Evolutionary conservation across 2,888 invertebrate genomes (phyloP), one percentile per base, ranked within the genome.

Genomic region (Spilosoma lubricipeda): DNA sequence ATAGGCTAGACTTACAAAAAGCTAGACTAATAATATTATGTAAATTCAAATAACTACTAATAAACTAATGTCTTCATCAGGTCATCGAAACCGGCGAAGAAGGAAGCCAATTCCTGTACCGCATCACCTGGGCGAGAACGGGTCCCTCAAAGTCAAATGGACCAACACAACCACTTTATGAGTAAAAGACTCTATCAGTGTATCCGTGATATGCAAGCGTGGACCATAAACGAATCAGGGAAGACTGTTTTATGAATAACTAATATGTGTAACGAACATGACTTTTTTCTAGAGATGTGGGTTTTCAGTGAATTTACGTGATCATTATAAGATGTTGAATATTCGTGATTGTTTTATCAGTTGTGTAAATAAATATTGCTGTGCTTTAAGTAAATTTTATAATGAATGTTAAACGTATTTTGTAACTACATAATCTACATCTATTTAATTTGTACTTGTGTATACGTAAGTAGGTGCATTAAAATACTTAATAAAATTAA

Each of bases 21-120:
- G 11, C 39, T 39, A 39, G 11, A 4, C 11, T 39, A 39, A 39
- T 39, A 39, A 9, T 39, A 39, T 11, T 39, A 39, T 39, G 45
- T 15, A 2, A 20, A 20, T 48, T 48, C 15, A 48, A 48, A 5
- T 20, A 48, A 3, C 48, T 48, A 20, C 0, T 48, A 20, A 48
- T 20, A 48, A 45, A 20, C 5, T 20, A 48, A 48, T 20, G 18
- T 48, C 20, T 48, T 48, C 48, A 48, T 48, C 88, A 96, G 96
- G 95, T 96, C 82, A 96, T 96, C 87, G 96, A 96, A 91, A 96
- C 96, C 82, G 96, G 96, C 85, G 96, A 96, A 90, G 96, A 96
- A 90, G 96, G 96, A 90, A 96, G 96, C 90, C 96, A 96, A 83
- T 97, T 97, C 91, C 94, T 96, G 73, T 96, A 96, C 90, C 95